A percentile compares a stretch with the other conserved stretches of the same genome.
Evolutionary conservation across 1,140 invertebrate species (phyloP).

Genomic region (Aporrectodea caliginosa): DNA sequence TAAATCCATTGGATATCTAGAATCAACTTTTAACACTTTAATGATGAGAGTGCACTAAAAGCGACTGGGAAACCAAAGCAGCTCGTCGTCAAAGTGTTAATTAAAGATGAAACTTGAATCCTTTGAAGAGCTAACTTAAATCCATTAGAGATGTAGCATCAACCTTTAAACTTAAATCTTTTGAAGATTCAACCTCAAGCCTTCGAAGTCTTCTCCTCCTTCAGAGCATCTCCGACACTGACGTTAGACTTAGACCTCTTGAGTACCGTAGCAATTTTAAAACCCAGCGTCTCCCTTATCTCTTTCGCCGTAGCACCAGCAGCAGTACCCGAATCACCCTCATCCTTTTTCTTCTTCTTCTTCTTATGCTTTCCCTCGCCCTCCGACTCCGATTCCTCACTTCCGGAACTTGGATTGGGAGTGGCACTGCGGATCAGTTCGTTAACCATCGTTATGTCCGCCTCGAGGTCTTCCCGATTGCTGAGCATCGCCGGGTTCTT

Average conservation of each 20-base stretch:
- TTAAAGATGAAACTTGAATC: too few relatives aligned
- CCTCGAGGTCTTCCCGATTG: conserved; percentile 67
- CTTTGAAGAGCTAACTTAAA: too few relatives aligned
- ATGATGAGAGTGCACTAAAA: too few relatives aligned
- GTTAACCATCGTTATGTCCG: conserved; percentile 52
- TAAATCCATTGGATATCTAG: too few relatives aligned
- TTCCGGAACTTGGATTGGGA: conserved; percentile 10
- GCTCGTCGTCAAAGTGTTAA: too few relatives aligned
- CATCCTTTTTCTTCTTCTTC: conserved; percentile 12
- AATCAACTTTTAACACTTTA: too few relatives aligned
- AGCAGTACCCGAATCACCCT: background rate
- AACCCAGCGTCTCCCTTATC: conserved; percentile 4
- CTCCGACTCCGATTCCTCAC: conserved; percentile 4
- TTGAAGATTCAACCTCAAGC: too few relatives aligned
- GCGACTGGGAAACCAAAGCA: too few relatives aligned
- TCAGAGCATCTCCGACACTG: conserved; percentile 10
- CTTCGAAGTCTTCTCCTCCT: conserved; percentile 20
- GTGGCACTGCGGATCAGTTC: conserved; percentile 39
- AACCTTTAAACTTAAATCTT: too few relatives aligned
- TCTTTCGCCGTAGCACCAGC: background rate
- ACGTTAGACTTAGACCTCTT: conserved; percentile 15
- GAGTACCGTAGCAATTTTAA: conserved; percentile 4
- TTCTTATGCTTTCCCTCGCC: background rate
- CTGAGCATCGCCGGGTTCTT: conserved; percentile 95
- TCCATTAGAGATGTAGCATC: too few relatives aligned